Evolutionary conservation across 2,888 invertebrate genomes (phyloP), one percentile per base, ranked within the genome.

Genomic region (Eupithecia dodoneata): DNA sequence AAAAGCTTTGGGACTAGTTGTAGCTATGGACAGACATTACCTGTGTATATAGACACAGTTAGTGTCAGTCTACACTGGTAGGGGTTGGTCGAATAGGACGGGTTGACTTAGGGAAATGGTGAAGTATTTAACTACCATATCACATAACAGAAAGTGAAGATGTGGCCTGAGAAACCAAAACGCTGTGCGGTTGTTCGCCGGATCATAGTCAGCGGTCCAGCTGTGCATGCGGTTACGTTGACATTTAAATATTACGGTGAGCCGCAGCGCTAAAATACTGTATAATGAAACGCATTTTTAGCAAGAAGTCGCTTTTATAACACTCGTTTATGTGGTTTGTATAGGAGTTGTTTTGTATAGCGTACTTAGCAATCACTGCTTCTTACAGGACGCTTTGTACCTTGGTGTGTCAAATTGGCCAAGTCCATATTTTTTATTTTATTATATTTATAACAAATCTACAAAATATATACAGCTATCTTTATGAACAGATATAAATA

Each of bases 1-100:
- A 71, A 71, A 73, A 71, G 55, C 18, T 59, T 59, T 59, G 55
- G 3, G 55, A n/a, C 18, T 69, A 18, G 41, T 67, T 44, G n/a
- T 9, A 70, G 69, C 42, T 47, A 30, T 63, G 30, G 63, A 63
- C 55, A 18, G 9, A n/a, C 55, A n/a, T 3, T n/a, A 55, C 7
- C 6, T 18, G 18, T 55, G n/a, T 55, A 55, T 59, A 59, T 3
- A 63, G 4, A 10, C 2, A 18, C 63, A 10, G 18, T 18, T 59
- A 18, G 47, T 49, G 12, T 49, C 47, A 12, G 47, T 49, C 52
- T 1, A 52, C 15, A 52, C 52, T 15, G 15, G 15, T 15, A 12
- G 15, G 9, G n/a, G 18, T 18, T 5, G n/a, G 18, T 18, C n/a
- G 55, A 59, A 59, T 18, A 18, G 3, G 4, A 59, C 3, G 18